Evolutionary conservation across 2,888 invertebrate genomes (phyloP), one percentile per base, ranked within the genome.

Genomic region (Biston betularia): DNA sequence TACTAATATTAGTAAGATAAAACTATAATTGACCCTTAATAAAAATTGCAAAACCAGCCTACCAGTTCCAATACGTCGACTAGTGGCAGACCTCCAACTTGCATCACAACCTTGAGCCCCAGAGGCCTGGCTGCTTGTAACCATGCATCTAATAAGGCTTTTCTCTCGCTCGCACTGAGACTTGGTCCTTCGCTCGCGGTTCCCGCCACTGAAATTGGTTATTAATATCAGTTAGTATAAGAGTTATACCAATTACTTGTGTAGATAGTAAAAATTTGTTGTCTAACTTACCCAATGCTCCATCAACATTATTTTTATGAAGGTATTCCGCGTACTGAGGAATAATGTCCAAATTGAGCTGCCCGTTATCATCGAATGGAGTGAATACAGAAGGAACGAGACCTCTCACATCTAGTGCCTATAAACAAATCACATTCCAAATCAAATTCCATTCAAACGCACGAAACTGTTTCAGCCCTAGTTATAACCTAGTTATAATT

Each of bases 1-100:
- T 24, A 24, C 1, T 24, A 24, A 24, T 24, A 24, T 2, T 24
- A 24, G 3, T 24, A 24, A 24, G 24, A 24, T 24, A 24, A 24
- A 24, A 24, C 24, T 24, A 24, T 24, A 24, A 3, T 2, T 24
- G 24, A 24, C 24, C 24, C 24, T 24, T 24, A 2, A 24, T 24
- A 24, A 24, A 24, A 1, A 24, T 24, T 24, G 24, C 24, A 24
- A 24, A 2, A 24, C 3, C 24, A 24, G 15, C 58, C 0, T 59
- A 79, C 75, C 76, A 75, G 63, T 46, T 70, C 65, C 44, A 70
- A 40, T n/a, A 72, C 73, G 33, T 74, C 70, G 0, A 95, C 94
- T 52, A 96, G 78, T 0, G 95, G 88, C n/a, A 95, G 94, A 6
- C 96, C 96, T 0, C 96, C 96, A 55, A 96, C 89, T 92, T 96